Percentiles rank a stretch among this genome's conserved stretches.
phyloP scores from a whole-genome alignment of 2,888 invertebrate species.

The Leptura quadrifasciata region DNA sequence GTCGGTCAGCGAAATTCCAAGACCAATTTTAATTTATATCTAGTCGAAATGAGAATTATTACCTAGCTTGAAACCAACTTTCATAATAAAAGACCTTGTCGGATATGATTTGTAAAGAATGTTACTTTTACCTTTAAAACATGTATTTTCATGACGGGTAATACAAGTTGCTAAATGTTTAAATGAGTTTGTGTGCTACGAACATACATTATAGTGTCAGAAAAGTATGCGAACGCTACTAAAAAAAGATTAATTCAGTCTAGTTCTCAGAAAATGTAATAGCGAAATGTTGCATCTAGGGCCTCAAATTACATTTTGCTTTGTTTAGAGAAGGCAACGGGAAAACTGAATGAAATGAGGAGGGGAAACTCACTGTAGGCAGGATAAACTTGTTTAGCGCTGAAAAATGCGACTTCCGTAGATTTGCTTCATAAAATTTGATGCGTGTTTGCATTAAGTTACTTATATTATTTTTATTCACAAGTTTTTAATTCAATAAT shows the following conservation, averaged over 20 bases:
- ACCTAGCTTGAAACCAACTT: background rate
- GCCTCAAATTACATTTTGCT: background rate
- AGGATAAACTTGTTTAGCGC: too few relatives aligned
- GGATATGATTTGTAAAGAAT: background rate
- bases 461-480: too few relatives aligned
- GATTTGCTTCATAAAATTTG: too few relatives aligned
- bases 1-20: background rate
- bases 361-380: background rate
- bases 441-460: too few relatives aligned
- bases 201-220: background rate
- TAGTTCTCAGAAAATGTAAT: background rate
- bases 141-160: too few relatives aligned
- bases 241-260: background rate
- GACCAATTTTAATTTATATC: background rate
- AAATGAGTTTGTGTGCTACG: background rate
- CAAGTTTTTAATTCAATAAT: too few relatives aligned
- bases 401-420: too few relatives aligned
- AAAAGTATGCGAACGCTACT: background rate
- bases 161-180: background rate
- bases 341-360: background rate
- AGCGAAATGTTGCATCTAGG: background rate
- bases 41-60: background rate
- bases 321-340: background rate
- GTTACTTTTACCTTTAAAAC: background rate
- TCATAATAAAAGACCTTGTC: background rate